Evolutionary conservation across 1,140 invertebrate species (phyloP).

Genomic region (Doryteuthis pealeii): DNA sequence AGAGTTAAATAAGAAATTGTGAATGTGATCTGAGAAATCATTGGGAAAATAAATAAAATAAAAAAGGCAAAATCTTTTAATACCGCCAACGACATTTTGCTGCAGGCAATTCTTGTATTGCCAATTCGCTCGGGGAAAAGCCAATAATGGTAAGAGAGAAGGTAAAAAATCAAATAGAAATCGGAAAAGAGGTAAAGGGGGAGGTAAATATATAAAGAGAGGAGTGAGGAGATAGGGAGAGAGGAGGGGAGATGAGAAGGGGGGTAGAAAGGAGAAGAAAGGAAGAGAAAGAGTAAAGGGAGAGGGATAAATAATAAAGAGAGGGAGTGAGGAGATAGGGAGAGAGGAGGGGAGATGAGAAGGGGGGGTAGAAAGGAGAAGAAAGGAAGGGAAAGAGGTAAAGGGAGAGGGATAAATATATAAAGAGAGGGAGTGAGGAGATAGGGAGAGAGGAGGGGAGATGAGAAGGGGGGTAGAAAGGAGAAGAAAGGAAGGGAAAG

Average conservation of each 20-base stretch:
- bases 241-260: too few relatives aligned
- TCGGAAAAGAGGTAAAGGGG: background rate
- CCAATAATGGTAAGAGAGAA: background rate
- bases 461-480: background rate
- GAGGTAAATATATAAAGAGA: background rate
- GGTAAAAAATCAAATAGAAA: background rate
- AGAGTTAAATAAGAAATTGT: too few relatives aligned
- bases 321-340: background rate
- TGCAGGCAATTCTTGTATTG: too few relatives aligned
- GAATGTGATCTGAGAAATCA: too few relatives aligned
- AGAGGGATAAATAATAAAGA: background rate
- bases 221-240: background rate
- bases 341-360: background rate
- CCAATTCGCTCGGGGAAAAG: too few relatives aligned
- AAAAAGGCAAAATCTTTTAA: too few relatives aligned
- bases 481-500: background rate
- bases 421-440: background rate
- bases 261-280: background rate
- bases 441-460: background rate
- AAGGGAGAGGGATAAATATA: background rate
- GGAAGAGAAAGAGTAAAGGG: background rate
- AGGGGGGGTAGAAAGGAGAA: background rate
- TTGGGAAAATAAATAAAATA: too few relatives aligned
- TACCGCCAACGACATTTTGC: too few relatives aligned
- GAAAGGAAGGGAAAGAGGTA: background rate